A percentile compares a stretch with the other conserved stretches of the same genome.
These are phyloP conservation scores for Cottus gobio DNA, from an alignment of 2,113 vertebrate genomes.

Conservation along the genomic window DNA sequence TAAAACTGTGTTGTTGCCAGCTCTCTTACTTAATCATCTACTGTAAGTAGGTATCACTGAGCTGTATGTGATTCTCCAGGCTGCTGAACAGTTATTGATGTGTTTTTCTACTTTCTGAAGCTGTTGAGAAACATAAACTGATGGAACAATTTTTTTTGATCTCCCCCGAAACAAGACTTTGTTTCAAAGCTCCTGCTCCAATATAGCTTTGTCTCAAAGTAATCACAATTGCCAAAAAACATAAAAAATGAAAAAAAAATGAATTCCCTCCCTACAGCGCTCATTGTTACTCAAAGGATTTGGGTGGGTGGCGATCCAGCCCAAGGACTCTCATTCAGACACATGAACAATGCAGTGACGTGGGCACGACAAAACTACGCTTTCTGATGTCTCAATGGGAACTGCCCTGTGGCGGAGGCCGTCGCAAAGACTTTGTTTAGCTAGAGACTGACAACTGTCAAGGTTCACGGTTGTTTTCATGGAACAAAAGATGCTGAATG, in stretches of 20 bases:
- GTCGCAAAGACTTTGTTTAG: conserved; percentile 5
- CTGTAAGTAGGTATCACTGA: conserved; percentile 19
- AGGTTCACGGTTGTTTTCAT: not conserved
- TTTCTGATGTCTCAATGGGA: conserved; percentile 25
- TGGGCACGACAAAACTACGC: conserved; percentile 19
- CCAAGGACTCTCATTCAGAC: conserved; percentile 67
- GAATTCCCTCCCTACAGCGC: conserved; percentile 53
- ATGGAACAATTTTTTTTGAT: conserved; percentile 38
- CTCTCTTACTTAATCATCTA: conserved; percentile 39
- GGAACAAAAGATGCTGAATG: not conserved
- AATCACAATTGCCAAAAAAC: conserved; percentile 65
- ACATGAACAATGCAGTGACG: conserved; percentile 53
- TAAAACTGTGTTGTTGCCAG: conserved; percentile 4
- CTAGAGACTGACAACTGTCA: not conserved
- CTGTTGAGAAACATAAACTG: conserved; percentile 47
- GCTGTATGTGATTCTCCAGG: conserved; percentile 29
- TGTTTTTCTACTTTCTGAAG: conserved; percentile 10
- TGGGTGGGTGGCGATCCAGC: conserved; percentile 53
- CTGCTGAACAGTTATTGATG: conserved; percentile 45
- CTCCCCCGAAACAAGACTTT: conserved; percentile 44
- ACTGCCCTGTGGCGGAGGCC: conserved; percentile 4
- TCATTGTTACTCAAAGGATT: conserved; percentile 54
- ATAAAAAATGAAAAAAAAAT: conserved; percentile 67
- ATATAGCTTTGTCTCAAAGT: conserved; percentile 57
- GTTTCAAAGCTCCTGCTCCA: conserved; percentile 52